Conservation (phyloP, 2,797 vertebrate species). For the Lindbergichthys nudifrons region DNA sequence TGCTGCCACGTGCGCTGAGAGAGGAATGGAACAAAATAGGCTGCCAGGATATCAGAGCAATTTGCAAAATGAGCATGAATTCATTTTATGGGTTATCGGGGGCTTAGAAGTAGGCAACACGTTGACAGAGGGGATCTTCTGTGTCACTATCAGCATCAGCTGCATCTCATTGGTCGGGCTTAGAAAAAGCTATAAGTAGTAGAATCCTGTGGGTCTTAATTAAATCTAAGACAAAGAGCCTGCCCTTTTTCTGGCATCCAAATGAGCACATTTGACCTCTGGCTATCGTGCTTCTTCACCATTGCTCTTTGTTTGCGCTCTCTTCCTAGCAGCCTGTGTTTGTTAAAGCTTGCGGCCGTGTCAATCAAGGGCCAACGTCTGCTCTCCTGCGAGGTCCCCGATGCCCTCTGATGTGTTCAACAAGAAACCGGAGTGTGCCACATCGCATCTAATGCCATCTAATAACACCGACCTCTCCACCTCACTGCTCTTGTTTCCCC, state of each 20-base stretch:
- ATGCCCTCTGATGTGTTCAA: conserved; percentile 64
- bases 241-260: conserved; percentile 45
- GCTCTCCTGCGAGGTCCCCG: conserved; percentile 34
- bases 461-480: conserved; percentile 62
- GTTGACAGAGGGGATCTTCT: conserved; percentile 19
- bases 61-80: conserved; percentile 64
- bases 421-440: conserved; percentile 49
- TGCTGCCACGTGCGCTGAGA: conserved; percentile 48
- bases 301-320: conserved; percentile 12
- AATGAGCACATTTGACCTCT: conserved; percentile 56
- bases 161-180: conserved; percentile 28
- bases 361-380: conserved; percentile 58
- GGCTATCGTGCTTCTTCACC: conserved; percentile 18
- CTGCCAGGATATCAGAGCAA: conserved; percentile 57
- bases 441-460: conserved; percentile 54
- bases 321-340: conserved; percentile 41
- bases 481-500: conserved; percentile 17
- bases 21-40: conserved; percentile 42
- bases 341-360: conserved; percentile 53
- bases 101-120: conserved; percentile 21
- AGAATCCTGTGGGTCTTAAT: conserved; percentile 58
- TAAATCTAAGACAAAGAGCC: conserved; percentile 40
- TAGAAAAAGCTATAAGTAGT: conserved; percentile 39
- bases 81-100: conserved; percentile 32
- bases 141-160: conserved; percentile 22